These are phyloP conservation scores for Pseudomyrmex sp. DNA, from an alignment of 1,140 invertebrate genomes.

Conservation along the genomic window DNA sequence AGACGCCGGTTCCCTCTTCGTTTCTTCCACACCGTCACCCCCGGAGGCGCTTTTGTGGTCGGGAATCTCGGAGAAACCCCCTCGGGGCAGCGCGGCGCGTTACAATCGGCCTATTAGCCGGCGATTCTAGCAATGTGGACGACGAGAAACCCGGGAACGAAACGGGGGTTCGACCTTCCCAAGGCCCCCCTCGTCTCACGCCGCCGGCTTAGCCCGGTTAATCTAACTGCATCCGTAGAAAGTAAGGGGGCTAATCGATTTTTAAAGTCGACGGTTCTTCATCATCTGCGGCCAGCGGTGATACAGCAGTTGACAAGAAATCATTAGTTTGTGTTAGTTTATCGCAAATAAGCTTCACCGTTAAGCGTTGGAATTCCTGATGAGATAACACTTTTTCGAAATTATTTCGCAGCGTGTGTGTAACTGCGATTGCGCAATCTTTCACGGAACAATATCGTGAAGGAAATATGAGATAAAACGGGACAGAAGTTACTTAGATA, in stretches of 20 bases:
- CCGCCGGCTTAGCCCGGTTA: conserved; percentile 30
- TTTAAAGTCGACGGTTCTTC: conserved; percentile 17
- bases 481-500: too few species aligned
- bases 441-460: not conserved
- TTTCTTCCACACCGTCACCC: not conserved
- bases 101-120: conserved; percentile 69
- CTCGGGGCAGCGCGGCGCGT: conserved; percentile 23
- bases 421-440: not conserved
- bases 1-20: conserved; percentile 14
- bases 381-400: not conserved
- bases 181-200: conserved; percentile 53
- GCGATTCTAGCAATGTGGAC: conserved; percentile 73
- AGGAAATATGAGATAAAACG: too few species aligned
- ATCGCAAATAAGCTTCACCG: not conserved
- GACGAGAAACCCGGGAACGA: conserved; percentile 54
- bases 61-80: conserved; percentile 30
- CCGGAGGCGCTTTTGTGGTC: conserved; percentile 51
- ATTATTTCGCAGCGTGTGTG: not conserved
- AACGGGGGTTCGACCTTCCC: conserved; percentile 68
- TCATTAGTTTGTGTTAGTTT: not conserved
- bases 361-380: not conserved
- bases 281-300: not conserved
- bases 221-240: conserved; percentile 27
- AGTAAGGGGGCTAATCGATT: not conserved
- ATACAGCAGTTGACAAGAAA: not conserved